Evolutionary conservation across 2,797 vertebrate genomes (phyloP).

Genomic region (Knipowitschia caucasica): DNA sequence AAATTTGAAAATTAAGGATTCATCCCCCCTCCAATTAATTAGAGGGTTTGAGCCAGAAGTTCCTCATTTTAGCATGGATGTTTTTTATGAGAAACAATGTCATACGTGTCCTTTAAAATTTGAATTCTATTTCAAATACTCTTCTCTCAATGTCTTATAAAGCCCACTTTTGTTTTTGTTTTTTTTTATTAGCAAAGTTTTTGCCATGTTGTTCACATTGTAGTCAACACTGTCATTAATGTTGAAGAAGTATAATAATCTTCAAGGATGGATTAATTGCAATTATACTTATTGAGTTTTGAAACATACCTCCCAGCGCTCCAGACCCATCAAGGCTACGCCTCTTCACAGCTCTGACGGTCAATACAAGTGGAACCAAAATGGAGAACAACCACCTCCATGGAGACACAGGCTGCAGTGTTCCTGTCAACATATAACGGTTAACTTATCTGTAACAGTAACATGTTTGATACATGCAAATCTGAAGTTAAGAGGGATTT

Average conservation of each 20-base stretch:
- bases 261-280: neutral
- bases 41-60: too few species aligned
- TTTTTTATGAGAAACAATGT: too few species aligned
- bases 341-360: constrained; percentile 79
- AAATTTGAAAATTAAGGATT: too few species aligned
- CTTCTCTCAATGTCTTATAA: neutral
- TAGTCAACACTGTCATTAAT: neutral
- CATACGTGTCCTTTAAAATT: too few species aligned
- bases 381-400: constrained; percentile 96
- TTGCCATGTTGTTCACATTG: neutral
- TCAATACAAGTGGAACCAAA: constrained; percentile 81
- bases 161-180: neutral
- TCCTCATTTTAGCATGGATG: too few species aligned
- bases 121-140: neutral
- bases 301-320: constrained; percentile 83
- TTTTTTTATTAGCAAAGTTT: too few species aligned
- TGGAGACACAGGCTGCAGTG: constrained; percentile 86
- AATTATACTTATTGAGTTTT: neutral
- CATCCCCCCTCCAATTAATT: too few species aligned
- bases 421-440: constrained; percentile 67
- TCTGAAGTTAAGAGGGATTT: neutral
- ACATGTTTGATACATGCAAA: neutral
- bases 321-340: constrained; percentile 86
- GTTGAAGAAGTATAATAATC: neutral
- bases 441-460: neutral